Percentiles rank a stretch among this genome's conserved stretches.
Conservation (phyloP, 2,888 invertebrate genomes). For the Drosophila barbarae region DNA sequence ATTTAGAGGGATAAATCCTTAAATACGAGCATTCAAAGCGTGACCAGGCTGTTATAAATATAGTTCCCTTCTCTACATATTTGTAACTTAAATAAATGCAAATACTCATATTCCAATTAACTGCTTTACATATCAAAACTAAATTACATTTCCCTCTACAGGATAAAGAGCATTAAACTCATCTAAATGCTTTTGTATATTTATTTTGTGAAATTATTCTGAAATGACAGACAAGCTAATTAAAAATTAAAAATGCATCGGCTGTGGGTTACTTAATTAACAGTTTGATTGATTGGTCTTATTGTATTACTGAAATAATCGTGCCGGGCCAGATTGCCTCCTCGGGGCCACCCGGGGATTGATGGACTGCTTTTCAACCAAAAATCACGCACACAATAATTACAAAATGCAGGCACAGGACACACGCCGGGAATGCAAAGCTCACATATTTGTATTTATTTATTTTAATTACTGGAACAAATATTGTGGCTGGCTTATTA, state of each 20-base stretch:
- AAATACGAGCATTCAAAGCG: no score
- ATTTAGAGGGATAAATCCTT: background rate
- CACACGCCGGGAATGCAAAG: conserved; percentile 9
- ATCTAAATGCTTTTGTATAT: conserved; percentile 11
- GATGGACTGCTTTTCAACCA: conserved; percentile 47
- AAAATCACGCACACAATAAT: conserved; percentile 68
- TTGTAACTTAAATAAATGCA: background rate
- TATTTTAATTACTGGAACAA: conserved; percentile 58
- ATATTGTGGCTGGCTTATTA: conserved; percentile 51
- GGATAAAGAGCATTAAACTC: conserved; percentile 17
- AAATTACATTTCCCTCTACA: conserved; percentile 4
- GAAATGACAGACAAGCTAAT: conserved; percentile 50
- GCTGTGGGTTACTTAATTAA: conserved; percentile 64
- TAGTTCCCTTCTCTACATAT: background rate
- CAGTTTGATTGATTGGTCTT: conserved; percentile 64
- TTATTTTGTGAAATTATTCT: conserved; percentile 10
- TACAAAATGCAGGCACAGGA: conserved; percentile 41
- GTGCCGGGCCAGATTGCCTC: conserved; percentile 9
- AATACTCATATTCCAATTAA: background rate
- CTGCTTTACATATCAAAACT: background rate
- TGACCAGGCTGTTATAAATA: background rate
- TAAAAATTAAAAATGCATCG: conserved; percentile 56
- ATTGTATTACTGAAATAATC: conserved; percentile 52
- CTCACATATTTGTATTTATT: conserved; percentile 20
- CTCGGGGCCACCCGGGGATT: background rate